Conservation (phyloP, 2,888 invertebrate genomes). For the Plebejus melissa region DNA sequence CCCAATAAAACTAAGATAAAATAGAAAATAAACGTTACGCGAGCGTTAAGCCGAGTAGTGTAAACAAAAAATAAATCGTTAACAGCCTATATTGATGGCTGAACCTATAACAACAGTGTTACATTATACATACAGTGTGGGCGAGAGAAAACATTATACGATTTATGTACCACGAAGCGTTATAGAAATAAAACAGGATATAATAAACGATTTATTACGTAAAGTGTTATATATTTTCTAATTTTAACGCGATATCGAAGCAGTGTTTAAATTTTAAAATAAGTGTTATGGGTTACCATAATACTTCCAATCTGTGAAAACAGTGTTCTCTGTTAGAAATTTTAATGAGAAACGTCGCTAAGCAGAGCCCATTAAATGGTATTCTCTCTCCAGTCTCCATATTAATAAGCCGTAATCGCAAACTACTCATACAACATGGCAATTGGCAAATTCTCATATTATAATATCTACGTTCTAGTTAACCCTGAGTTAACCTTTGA, state of each 20-base stretch:
- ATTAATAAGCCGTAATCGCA: too few relatives aligned
- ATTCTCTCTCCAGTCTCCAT: too few relatives aligned
- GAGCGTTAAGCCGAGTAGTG: conserved; percentile 19
- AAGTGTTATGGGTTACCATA: not conserved
- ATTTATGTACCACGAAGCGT: conserved; percentile 4
- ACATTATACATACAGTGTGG: conserved; percentile 43
- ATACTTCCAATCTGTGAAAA: not conserved
- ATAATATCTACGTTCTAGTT: too few relatives aligned
- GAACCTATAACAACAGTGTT: conserved; percentile 32
- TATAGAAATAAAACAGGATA: conserved; percentile 8
- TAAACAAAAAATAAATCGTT: conserved; percentile 32
- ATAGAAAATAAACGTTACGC: conserved; percentile 16
- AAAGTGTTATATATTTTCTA: conserved; percentile 13
- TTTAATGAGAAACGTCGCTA: not conserved
- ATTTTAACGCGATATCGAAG: conserved; percentile 37
- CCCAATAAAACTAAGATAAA: conserved; percentile 10
- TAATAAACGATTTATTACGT: conserved; percentile 10
- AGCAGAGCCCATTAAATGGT: too few relatives aligned
- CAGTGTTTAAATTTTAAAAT: not conserved
- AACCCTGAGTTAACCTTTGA: too few relatives aligned
- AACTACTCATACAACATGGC: too few relatives aligned
- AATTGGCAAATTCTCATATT: too few relatives aligned
- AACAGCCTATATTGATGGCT: conserved; percentile 29
- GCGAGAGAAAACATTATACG: conserved; percentile 39
- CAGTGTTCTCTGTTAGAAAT: not conserved